These are phyloP conservation scores for Spondyliosoma cantharus DNA, from an alignment of 2,797 vertebrate genomes.

Conservation along the genomic window DNA sequence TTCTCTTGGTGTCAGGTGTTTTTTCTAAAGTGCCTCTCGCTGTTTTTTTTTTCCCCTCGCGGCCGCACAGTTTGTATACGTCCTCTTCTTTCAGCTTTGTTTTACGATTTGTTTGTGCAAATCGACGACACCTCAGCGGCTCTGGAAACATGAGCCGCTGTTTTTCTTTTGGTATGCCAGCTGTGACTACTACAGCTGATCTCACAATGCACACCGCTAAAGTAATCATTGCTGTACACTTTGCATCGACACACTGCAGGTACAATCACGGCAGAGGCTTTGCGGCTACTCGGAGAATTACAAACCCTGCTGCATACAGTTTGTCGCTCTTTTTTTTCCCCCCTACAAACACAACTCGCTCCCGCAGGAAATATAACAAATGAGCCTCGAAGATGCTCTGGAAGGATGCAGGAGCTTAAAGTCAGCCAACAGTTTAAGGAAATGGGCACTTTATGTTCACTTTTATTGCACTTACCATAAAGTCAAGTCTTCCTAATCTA, in stretches of 20 bases:
- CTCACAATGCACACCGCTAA: slow-evolving; percentile 44
- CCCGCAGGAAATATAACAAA: slow-evolving; percentile 12
- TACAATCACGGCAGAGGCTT: slow-evolving; percentile 38
- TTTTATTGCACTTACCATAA: slow-evolving; percentile 65
- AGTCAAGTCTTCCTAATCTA: slow-evolving; percentile 50
- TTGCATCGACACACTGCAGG: slow-evolving; percentile 71
- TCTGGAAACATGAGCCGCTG: slow-evolving; percentile 67
- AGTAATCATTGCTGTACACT: slow-evolving; percentile 60
- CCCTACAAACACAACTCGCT: slow-evolving; percentile 26
- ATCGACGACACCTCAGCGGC: slow-evolving; percentile 44
- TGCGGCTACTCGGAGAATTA: background rate
- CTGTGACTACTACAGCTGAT: slow-evolving; percentile 50
- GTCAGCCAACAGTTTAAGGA: slow-evolving; percentile 39
- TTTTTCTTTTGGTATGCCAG: slow-evolving; percentile 50
- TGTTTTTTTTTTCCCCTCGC: background rate
- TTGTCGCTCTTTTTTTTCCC: background rate
- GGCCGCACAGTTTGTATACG: slow-evolving; percentile 38
- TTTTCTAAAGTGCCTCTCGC: background rate
- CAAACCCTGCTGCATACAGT: slow-evolving; percentile 10
- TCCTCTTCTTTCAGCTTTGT: slow-evolving; percentile 39
- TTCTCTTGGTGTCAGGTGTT: background rate
- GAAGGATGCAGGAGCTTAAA: slow-evolving; percentile 26
- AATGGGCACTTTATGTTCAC: slow-evolving; percentile 60
- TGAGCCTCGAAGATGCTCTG: slow-evolving; percentile 15
- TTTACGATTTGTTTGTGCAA: slow-evolving; percentile 75